Evolutionary conservation across 2,797 vertebrate genomes (phyloP), one percentile per base, ranked within the genome.

Genomic region (Nannoperca australis): DNA sequence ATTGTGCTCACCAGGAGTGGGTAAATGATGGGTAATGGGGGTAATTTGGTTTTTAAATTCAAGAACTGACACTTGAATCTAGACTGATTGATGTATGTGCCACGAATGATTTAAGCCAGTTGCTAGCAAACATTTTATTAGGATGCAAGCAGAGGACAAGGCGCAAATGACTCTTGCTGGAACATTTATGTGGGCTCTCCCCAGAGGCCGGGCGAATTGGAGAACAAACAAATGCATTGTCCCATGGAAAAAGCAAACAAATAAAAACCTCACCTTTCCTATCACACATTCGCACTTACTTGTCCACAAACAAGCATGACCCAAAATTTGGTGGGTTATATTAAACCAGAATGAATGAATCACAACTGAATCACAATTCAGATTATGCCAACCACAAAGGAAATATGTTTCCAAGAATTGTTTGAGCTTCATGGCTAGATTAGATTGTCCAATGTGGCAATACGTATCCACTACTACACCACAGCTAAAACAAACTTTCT

Each of bases 41-140:
- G 89, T 94, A 95, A 95, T 96, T 96, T 95, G 91, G 91, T 94
- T 95, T 95, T 93, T 93, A 94, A 95, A 96, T 96, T 95, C 94
- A 94, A 94, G 92, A 94, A 94, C 91, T 91, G 89, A 93, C 90
- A 95, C 95, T 95, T 93, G 91, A 95, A 94, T 93, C 91, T 85
- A 88, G 84, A 87, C 91, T 92, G 93, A 96, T 92, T 95, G 92
- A 94, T 93, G 86, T 90, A 91, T 93, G 89, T 89, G 91, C 85
- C 51, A 72, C n/a, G 78, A 90, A 87, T 91, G 89, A 92, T 92
- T 94, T 93, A 86, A 93, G 87, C 78, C 80, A 84, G 85, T 89
- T 87, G 86, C 84, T 72, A 84, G 86, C 81, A 90, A 93, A 94
- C 89, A 92, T 93, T 91, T 87, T 81, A 94, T 95, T 91, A 93